Percentiles rank a stretch among this genome's conserved stretches.
These are phyloP conservation scores for Pseudachorutes palmiensis DNA, from an alignment of 1,140 invertebrate species.

Conservation along the genomic window DNA sequence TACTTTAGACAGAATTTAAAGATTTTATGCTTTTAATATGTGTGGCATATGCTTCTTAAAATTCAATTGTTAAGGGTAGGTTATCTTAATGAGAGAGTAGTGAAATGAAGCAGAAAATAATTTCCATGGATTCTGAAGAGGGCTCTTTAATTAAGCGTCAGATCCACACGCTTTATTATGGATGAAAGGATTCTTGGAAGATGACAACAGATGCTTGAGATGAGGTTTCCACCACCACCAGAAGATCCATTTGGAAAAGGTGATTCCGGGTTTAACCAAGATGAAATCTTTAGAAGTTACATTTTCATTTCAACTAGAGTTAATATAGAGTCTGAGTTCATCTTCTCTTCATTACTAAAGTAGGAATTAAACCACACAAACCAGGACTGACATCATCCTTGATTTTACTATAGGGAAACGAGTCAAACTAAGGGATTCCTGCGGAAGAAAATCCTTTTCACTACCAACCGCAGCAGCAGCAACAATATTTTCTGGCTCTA, in stretches of 20 bases:
- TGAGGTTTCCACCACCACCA: neutral
- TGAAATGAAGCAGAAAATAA: slow-evolving; percentile 8
- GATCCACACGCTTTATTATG: slow-evolving; percentile 8
- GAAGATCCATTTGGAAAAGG: neutral
- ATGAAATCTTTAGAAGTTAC: slow-evolving; percentile 1
- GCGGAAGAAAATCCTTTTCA: too few species aligned
- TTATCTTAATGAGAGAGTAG: neutral
- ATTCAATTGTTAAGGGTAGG: neutral
- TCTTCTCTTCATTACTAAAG: neutral
- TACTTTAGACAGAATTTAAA: too few species aligned
- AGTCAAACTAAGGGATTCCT: too few species aligned
- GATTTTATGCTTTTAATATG: too few species aligned
- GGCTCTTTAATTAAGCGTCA: slow-evolving; percentile 8
- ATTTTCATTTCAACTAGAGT: neutral
- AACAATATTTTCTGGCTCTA: too few species aligned
- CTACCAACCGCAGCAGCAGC: too few species aligned
- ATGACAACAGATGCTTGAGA: slow-evolving; percentile 13
- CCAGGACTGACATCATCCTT: too few species aligned
- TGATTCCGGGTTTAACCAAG: neutral
- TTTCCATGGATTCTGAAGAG: neutral
- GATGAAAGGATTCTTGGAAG: neutral
- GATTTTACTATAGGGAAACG: too few species aligned
- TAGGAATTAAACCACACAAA: too few species aligned
- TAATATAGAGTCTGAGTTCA: neutral
- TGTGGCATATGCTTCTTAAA: too few species aligned